Evolutionary conservation across 2,113 vertebrate genomes (phyloP).

Genomic region (Oreochromis spilurus): DNA sequence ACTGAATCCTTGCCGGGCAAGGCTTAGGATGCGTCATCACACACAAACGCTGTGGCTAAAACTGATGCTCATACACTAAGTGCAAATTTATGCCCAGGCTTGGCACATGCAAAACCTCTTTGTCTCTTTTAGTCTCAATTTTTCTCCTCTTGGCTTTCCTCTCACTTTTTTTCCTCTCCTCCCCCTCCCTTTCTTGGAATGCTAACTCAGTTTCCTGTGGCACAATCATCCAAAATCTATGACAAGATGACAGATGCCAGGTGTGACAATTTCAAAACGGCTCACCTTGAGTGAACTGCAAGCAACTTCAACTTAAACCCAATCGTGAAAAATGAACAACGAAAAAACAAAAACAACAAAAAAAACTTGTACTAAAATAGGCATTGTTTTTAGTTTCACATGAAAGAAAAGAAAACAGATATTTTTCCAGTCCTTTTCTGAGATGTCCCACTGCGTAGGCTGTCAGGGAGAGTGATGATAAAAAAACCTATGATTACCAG

Average conservation of each 20-base stretch:
- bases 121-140: constrained; percentile 2
- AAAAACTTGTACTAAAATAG: not conserved
- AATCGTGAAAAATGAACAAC: constrained; percentile 6
- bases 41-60: not conserved
- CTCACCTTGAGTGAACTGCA: constrained; percentile 2
- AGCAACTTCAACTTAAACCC: constrained; percentile 38
- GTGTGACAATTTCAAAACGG: constrained; percentile 13
- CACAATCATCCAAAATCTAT: constrained; percentile 24
- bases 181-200: not conserved
- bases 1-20: constrained; percentile 44
- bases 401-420: not conserved
- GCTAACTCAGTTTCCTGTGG: not conserved
- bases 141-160: not conserved
- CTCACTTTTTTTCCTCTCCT: not conserved
- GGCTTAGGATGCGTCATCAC: constrained; percentile 59
- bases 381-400: not conserved
- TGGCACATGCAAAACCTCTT: constrained; percentile 14
- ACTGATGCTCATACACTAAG: constrained; percentile 9
- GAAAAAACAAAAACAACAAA: not conserved
- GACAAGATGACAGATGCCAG: constrained; percentile 35
- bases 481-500: constrained; percentile 16
- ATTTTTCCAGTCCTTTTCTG: not conserved
- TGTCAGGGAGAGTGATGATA: constrained; percentile 16
- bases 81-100: constrained; percentile 37
- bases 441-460: constrained; percentile 14